Conservation (phyloP, 2,888 invertebrate genomes). For the Caenorhabditis sp. region DNA sequence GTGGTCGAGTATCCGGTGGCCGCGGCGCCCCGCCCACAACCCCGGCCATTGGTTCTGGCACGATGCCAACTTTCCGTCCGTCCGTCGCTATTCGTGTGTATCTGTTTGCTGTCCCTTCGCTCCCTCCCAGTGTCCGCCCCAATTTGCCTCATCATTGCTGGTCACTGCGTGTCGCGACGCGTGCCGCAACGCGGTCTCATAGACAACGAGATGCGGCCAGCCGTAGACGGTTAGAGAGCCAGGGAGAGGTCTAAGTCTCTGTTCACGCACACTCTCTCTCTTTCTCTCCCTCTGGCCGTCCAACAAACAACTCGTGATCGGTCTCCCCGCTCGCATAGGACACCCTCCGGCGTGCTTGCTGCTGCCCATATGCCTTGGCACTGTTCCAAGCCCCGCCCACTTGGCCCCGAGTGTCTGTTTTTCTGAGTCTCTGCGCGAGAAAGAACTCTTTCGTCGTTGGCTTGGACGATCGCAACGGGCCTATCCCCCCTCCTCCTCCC, state of each 20-base stretch:
- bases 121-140: slow-evolving; percentile 8
- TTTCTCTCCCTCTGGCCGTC: neutral
- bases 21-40: slow-evolving; percentile 6
- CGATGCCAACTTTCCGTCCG: slow-evolving; percentile 17
- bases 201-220: neutral
- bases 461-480: slow-evolving; percentile 7
- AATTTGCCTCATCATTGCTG: slow-evolving; percentile 25
- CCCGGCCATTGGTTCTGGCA: slow-evolving; percentile 20
- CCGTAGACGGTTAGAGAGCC: slow-evolving; percentile 26
- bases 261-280: neutral
- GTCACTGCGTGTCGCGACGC: slow-evolving; percentile 26
- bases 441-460: neutral
- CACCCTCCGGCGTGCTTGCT: slow-evolving; percentile 6
- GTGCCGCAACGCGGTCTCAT: slow-evolving; percentile 24
- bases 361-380: slow-evolving; percentile 54
- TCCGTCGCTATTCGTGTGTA: neutral
- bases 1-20: too few relatives aligned
- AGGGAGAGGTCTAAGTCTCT: slow-evolving; percentile 4
- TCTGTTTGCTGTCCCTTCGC: slow-evolving; percentile 8
- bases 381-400: slow-evolving; percentile 38
- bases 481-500: slow-evolving; percentile 4
- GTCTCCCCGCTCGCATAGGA: slow-evolving; percentile 7
- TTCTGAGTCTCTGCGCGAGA: slow-evolving; percentile 1
- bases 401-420: neutral
- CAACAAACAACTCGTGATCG: slow-evolving; percentile 55